phyloP scores from a whole-genome alignment of 1,140 invertebrate species.

The Leptopilina clavipes region DNA sequence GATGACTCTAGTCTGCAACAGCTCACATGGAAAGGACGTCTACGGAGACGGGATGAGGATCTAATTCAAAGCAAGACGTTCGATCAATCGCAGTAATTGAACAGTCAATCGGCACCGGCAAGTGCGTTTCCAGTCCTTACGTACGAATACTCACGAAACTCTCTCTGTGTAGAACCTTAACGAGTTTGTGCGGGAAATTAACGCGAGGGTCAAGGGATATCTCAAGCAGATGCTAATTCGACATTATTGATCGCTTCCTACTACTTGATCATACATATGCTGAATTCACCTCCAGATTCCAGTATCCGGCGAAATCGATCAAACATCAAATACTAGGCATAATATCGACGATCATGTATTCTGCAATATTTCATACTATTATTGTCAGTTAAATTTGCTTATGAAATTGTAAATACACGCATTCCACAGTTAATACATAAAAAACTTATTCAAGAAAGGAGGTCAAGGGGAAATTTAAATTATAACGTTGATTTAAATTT shows the following conservation, averaged over 20 bases:
- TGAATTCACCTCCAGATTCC: background rate
- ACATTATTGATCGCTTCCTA: background rate
- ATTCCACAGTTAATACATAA: no score
- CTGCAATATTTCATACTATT: background rate
- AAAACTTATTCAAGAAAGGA: no score
- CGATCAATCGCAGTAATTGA: constrained; percentile 29
- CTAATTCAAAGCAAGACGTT: constrained; percentile 23
- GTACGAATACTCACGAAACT: no score
- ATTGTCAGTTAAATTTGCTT: no score
- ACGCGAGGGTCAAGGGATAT: constrained; percentile 7
- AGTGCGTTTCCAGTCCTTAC: no score
- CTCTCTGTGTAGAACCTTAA: constrained; percentile 10
- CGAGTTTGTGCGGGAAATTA: constrained; percentile 4
- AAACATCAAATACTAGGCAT: background rate
- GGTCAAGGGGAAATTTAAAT: no score
- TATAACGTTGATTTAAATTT: no score
- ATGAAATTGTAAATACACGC: no score
- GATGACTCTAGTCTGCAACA: no score
- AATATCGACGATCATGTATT: no score
- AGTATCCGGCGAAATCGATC: background rate
- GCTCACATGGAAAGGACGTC: background rate
- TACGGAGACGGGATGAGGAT: constrained; percentile 10
- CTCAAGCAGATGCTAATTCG: background rate
- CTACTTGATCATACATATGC: background rate
- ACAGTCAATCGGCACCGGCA: no score